Evolutionary conservation across 2,888 invertebrate species (phyloP).

Genomic region (Subacronicta megacephala): DNA sequence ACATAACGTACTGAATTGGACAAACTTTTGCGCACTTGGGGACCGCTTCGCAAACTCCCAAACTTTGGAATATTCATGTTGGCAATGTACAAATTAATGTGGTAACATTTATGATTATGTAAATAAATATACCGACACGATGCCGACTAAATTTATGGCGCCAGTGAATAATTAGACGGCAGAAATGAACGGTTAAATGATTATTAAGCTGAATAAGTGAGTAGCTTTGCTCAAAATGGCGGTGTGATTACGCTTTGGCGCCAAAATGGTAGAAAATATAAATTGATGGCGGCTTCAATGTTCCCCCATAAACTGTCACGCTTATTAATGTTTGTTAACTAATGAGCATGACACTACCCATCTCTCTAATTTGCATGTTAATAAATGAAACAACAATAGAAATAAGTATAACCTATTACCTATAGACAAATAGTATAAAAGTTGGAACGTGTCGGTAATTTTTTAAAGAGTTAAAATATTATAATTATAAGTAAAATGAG

Average conservation of each 20-base stretch:
- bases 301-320: background rate
- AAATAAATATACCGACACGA: constrained; percentile 58
- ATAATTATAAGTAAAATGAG: too few species aligned
- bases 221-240: constrained; percentile 1
- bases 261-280: constrained; percentile 10
- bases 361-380: too few species aligned
- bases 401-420: too few species aligned
- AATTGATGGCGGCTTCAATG: background rate
- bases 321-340: background rate
- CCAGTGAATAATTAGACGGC: constrained; percentile 44
- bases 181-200: constrained; percentile 34
- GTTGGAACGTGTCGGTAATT: too few species aligned
- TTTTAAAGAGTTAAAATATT: too few species aligned
- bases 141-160: constrained; percentile 38
- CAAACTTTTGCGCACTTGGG: constrained; percentile 48
- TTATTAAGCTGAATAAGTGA: constrained; percentile 16
- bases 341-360: too few species aligned
- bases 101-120: constrained; percentile 59
- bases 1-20: constrained; percentile 45
- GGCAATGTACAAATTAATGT: constrained; percentile 60
- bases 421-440: too few species aligned
- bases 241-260: constrained; percentile 19
- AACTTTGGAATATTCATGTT: constrained; percentile 50
- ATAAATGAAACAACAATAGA: too few species aligned
- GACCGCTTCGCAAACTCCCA: constrained; percentile 27